These are phyloP conservation scores for Potamilus streckersoni DNA, from an alignment of 1,140 invertebrate species.

Conservation along the genomic window DNA sequence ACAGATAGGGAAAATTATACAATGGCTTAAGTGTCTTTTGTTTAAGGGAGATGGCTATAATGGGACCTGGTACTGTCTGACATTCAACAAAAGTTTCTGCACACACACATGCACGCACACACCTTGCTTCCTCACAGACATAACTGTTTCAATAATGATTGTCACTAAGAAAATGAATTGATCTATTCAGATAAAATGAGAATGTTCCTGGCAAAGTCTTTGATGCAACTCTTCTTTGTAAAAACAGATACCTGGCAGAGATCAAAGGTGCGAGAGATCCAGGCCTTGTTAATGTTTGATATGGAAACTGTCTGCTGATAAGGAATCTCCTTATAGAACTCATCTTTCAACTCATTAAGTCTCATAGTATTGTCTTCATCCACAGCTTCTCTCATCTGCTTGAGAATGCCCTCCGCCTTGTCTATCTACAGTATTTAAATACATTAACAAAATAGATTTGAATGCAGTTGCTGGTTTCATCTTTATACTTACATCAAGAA, in stretches of 20 bases:
- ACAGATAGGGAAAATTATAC: too few species aligned
- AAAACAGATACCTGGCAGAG: slow-evolving; percentile 60
- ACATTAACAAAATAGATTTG: background rate
- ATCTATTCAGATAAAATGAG: too few species aligned
- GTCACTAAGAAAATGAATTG: too few species aligned
- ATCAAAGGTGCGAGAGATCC: slow-evolving; percentile 58
- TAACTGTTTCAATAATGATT: too few species aligned
- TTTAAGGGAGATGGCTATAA: too few species aligned
- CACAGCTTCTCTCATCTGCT: slow-evolving; percentile 50
- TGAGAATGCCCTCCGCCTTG: slow-evolving; percentile 63
- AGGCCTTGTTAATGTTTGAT: slow-evolving; percentile 25
- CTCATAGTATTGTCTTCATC: slow-evolving; percentile 28
- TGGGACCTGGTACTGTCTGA: too few species aligned
- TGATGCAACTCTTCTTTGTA: background rate
- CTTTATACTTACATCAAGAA: background rate
- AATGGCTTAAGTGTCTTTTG: too few species aligned
- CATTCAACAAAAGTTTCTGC: background rate
- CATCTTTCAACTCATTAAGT: slow-evolving; percentile 29
- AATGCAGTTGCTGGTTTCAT: background rate
- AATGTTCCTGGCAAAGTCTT: background rate
- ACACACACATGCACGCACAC: too few species aligned
- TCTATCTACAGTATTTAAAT: slow-evolving; percentile 48
- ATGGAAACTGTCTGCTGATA: slow-evolving; percentile 29
- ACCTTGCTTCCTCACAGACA: too few species aligned
- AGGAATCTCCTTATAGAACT: slow-evolving; percentile 57